Base-by-base conservation (phyloP, 2,797 vertebrate species). In the Leptodactylus fallax region DNA sequence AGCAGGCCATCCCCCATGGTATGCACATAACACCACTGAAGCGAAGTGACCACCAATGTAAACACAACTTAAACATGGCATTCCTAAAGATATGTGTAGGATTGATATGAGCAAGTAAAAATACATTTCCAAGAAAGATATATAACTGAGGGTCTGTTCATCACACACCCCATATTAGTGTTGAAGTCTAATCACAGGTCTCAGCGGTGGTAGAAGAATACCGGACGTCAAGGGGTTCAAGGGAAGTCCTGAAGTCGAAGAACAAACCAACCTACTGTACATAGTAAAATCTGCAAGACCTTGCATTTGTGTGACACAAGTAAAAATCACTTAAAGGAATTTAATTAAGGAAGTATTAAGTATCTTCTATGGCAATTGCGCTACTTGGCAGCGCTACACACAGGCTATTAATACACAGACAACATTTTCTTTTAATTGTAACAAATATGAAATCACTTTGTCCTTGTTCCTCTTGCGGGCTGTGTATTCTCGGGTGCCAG, bases 361-460 rank as follows among this genome's bases (percentile, higher is more conserved):
- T 47, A 21, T 72, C 16, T 51, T 74, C 45, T 74, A 16, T 72
- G 69, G 45, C 27, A 72, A 72, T 47, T 17, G 69, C 13, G 11
- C n/a, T n/a, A 3, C 25, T 78, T 78, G 76, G 76, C 76, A 78
- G 76, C 19, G 14, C 23, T 55, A 79, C n/a, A 56, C n/a, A 79
- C 0, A 58, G 55, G 27, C 51, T 71, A 56, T 72, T 72, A 83
- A 83, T 83, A 83, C 72, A 83, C 81, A 83, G 47, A 72, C 65
- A 83, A 67, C 25, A 67, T 51, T 74, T 74, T 67, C 21, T 69
- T 82, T 69, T 82, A 82, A 72, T 83, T 83, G 67, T 58, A 72
- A 56, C 25, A 83, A 72, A 83, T 72, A n/a, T 83, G 67, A 49
- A 83, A 83, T 74, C 25, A n/a, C 81, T 83, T 83, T 83, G 81